Conservation (phyloP, 2,888 invertebrate species). For the Mythimna loreyi region DNA sequence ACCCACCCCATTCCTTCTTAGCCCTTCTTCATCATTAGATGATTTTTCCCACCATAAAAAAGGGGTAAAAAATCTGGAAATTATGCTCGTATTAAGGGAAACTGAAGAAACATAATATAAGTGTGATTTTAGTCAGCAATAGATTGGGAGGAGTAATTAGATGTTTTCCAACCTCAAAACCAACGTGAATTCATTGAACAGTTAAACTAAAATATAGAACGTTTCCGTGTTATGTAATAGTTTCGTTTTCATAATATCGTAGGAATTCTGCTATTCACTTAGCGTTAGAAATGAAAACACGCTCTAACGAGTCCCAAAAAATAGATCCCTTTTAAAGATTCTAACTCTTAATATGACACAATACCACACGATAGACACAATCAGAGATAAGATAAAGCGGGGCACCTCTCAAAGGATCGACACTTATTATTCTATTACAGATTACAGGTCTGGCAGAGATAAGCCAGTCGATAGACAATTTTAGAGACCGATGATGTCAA, state of each 20-base stretch:
- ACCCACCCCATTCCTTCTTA: no score
- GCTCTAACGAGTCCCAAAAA: conserved; percentile 32
- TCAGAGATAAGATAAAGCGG: conserved; percentile 80
- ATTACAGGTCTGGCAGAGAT: conserved; percentile 67
- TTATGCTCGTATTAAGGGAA: no score
- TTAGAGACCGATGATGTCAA: conserved; percentile 72
- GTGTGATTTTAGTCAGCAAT: no score
- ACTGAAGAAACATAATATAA: no score
- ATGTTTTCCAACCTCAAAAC: no score
- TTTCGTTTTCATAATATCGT: conserved; percentile 24
- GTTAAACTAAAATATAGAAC: not conserved
- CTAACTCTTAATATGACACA: conserved; percentile 65
- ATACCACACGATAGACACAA: conserved; percentile 64
- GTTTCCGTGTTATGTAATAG: not conserved
- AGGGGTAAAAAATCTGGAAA: no score
- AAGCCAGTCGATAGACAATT: conserved; percentile 62
- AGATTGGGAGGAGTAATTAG: no score
- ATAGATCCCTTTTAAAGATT: conserved; percentile 28
- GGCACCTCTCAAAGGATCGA: conserved; percentile 70
- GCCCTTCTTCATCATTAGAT: no score
- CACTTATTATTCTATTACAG: conserved; percentile 71
- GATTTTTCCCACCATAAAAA: no score
- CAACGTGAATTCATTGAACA: not conserved
- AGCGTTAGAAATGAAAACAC: conserved; percentile 37
- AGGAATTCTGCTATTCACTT: conserved; percentile 22